These are phyloP conservation scores for Sylvietta virens DNA, from an alignment of 2,113 vertebrate genomes.

Conservation along the genomic window DNA sequence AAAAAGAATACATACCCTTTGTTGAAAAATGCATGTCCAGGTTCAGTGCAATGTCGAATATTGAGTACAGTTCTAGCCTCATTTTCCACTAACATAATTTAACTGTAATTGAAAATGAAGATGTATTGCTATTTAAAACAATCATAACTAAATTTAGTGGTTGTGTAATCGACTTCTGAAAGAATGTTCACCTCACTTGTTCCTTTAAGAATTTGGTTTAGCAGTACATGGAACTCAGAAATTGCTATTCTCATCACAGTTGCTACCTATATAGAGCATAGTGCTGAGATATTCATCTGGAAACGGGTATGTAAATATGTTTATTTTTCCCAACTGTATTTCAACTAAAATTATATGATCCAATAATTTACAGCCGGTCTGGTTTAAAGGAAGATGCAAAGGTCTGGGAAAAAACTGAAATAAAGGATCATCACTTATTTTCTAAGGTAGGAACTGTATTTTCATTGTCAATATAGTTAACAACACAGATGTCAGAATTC, in stretches of 20 bases:
- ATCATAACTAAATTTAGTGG: not conserved
- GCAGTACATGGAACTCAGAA: not conserved
- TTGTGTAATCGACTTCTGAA: not conserved
- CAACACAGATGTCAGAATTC: conserved; percentile 23
- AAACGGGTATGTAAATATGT: conserved; percentile 39
- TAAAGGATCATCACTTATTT: conserved; percentile 45
- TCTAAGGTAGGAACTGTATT: not conserved
- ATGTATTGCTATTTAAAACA: not conserved
- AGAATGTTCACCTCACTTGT: not conserved
- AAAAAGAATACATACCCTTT: not conserved
- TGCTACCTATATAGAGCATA: not conserved
- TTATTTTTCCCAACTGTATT: conserved; percentile 35
- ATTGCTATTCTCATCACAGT: not conserved
- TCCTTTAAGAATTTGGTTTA: conserved; percentile 4
- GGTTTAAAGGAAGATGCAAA: conserved; percentile 58
- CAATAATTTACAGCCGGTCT: conserved; percentile 61
- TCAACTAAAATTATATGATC: conserved; percentile 60
- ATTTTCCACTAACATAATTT: not conserved
- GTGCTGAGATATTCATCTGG: conserved; percentile 42
- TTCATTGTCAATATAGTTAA: conserved; percentile 31
- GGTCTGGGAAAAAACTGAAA: conserved; percentile 51
- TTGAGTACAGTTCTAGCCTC: not conserved
- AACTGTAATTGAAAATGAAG: not conserved
- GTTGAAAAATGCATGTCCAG: not conserved
- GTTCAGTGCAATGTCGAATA: not conserved